A percentile compares a stretch with the other conserved stretches of the same genome.
Conservation (phyloP, 2,888 invertebrate species). For the Frankliniella fusca region DNA sequence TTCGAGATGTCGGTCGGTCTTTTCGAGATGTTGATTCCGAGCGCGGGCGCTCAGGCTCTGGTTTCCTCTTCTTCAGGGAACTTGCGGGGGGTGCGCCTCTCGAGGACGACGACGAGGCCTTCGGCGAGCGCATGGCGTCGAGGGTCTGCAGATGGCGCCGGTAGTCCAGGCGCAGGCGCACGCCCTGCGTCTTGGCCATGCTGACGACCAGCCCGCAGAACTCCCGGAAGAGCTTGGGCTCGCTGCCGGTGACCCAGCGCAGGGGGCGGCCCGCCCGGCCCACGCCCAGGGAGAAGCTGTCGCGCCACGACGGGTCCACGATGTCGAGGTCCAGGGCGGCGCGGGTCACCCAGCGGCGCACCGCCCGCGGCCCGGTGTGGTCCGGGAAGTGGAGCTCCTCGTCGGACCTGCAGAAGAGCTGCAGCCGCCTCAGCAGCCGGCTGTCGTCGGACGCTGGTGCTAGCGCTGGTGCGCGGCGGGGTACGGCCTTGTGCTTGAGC, state of each 20-base stretch:
- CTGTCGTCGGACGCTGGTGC: too few relatives aligned
- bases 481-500: too few relatives aligned
- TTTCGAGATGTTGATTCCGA: too few relatives aligned
- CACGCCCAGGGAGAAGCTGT: background rate
- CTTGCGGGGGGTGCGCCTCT: too few relatives aligned
- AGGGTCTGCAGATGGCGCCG: background rate
- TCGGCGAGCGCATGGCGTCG: background rate
- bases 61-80: too few relatives aligned
- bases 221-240: too few relatives aligned
- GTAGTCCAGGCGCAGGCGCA: background rate
- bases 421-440: too few relatives aligned
- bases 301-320: background rate
- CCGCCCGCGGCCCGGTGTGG: background rate
- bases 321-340: constrained; percentile 1
- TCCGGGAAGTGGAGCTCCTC: too few relatives aligned
- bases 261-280: background rate
- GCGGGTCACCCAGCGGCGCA: background rate
- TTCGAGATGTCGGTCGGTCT: too few relatives aligned
- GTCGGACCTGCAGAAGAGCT: too few relatives aligned
- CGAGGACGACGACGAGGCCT: background rate
- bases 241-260: background rate
- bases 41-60: too few relatives aligned
- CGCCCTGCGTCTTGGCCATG: background rate
- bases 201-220: background rate
- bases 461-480: too few relatives aligned